A percentile compares a stretch with the other conserved stretches of the same genome.
Conservation (phyloP, 2,113 vertebrate genomes). For the Aplodontia rufa region DNA sequence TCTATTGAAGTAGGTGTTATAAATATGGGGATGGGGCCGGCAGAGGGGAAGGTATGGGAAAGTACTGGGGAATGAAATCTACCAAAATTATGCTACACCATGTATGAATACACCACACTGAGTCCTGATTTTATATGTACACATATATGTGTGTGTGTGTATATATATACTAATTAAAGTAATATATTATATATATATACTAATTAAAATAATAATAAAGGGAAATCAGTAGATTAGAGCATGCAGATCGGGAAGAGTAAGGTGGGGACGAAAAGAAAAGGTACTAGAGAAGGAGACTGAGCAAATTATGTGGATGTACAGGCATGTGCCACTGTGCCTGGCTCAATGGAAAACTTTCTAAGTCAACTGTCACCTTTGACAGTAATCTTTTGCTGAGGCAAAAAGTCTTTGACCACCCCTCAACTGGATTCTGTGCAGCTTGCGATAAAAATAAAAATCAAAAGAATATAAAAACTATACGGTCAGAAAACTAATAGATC, state of each 20-base stretch:
- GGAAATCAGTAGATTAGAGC: too few relatives aligned
- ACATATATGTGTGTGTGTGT: not conserved
- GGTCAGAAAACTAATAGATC: not conserved
- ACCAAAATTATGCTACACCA: too few relatives aligned
- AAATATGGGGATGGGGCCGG: not conserved
- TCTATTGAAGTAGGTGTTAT: conserved; percentile 5
- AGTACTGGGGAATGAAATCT: too few relatives aligned
- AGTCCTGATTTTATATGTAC: too few relatives aligned
- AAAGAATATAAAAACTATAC: not conserved
- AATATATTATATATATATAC: too few relatives aligned
- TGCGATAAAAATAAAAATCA: not conserved
- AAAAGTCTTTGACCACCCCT: not conserved
- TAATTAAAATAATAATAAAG: not conserved
- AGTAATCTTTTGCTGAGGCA: not conserved
- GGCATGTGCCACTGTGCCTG: too few relatives aligned
- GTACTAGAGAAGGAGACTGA: too few relatives aligned
- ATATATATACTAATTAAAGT: not conserved
- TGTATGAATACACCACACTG: too few relatives aligned
- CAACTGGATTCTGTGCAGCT: not conserved
- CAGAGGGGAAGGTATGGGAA: too few relatives aligned
- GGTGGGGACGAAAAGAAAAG: too few relatives aligned
- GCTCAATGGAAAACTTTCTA: not conserved
- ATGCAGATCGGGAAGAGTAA: too few relatives aligned
- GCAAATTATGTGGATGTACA: too few relatives aligned
- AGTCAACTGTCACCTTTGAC: not conserved